A percentile compares a stretch with the other conserved stretches of the same genome.
These are phyloP conservation scores for Phrynosoma platyrhinos DNA, from an alignment of 2,113 vertebrate species.

Conservation along the genomic window DNA sequence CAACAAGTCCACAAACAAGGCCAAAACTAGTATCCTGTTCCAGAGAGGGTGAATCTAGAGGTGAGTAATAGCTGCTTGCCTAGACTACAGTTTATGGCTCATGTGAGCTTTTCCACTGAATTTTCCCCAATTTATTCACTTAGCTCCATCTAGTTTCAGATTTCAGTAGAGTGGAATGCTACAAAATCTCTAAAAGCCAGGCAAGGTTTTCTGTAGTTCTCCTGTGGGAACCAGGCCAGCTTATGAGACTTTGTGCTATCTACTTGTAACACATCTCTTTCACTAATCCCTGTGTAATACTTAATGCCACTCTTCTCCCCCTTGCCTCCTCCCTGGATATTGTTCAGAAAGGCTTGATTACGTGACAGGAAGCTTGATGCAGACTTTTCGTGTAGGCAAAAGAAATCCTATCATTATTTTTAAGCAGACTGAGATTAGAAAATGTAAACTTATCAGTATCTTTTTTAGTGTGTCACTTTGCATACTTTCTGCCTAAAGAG, in stretches of 20 bases:
- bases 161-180: conserved; percentile 22
- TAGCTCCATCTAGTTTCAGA: not conserved
- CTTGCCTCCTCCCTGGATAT: conserved; percentile 16
- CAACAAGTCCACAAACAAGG: not conserved
- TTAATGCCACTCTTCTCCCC: conserved; percentile 46
- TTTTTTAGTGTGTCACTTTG: not conserved
- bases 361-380: conserved; percentile 50
- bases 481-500: not conserved
- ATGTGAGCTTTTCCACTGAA: not conserved
- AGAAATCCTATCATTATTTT: conserved; percentile 34
- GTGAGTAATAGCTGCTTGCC: not conserved
- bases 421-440: conserved; percentile 33
- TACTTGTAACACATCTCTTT: conserved; percentile 42
- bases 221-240: conserved; percentile 48
- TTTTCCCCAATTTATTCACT: not conserved
- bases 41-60: not conserved
- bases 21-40: not conserved
- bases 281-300: conserved; percentile 65
- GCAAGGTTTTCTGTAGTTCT: conserved; percentile 61
- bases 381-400: conserved; percentile 23
- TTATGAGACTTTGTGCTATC: conserved; percentile 62
- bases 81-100: not conserved
- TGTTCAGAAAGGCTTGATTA: conserved; percentile 49
- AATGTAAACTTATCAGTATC: conserved; percentile 22
- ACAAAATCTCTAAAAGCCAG: conserved; percentile 56